Evolutionary conservation across 1,140 invertebrate species (phyloP).

Genomic region (Drosophila trapezifrons): DNA sequence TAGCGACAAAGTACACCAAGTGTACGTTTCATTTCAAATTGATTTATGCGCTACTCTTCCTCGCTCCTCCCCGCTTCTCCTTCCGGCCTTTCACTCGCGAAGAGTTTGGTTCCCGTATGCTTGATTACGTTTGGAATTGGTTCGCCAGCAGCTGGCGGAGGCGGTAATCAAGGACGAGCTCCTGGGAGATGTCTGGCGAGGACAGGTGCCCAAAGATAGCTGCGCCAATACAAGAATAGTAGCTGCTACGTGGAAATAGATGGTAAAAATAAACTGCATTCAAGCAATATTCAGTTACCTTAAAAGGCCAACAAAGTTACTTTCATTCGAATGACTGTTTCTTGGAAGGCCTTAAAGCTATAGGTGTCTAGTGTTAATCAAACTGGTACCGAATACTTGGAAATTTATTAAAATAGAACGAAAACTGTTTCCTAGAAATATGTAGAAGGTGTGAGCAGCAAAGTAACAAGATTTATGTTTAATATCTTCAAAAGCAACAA

Average conservation of each 20-base stretch:
- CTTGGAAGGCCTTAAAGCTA: not conserved
- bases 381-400: not conserved
- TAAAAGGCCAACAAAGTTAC: not conserved
- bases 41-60: slow-evolving; percentile 61
- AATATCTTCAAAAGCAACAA: not conserved
- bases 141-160: slow-evolving; percentile 29
- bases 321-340: not conserved
- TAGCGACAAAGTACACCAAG: slow-evolving; percentile 69
- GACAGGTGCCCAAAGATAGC: slow-evolving; percentile 35
- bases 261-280: slow-evolving; percentile 5
- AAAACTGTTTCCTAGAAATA: not conserved
- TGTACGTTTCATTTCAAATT: slow-evolving; percentile 81
- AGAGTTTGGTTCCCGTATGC: slow-evolving; percentile 35
- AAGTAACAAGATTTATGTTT: not conserved
- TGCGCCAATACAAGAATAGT: slow-evolving; percentile 16
- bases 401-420: not conserved
- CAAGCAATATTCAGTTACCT: not conserved
- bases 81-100: not conserved
- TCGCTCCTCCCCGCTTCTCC: not conserved
- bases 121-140: slow-evolving; percentile 63
- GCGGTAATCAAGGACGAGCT: slow-evolving; percentile 42
- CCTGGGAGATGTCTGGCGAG: slow-evolving; percentile 6
- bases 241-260: slow-evolving; percentile 4
- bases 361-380: not conserved
- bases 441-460: not conserved